phyloP scores from a whole-genome alignment of 2,888 invertebrate genomes.

The Clistopyga incitator region DNA sequence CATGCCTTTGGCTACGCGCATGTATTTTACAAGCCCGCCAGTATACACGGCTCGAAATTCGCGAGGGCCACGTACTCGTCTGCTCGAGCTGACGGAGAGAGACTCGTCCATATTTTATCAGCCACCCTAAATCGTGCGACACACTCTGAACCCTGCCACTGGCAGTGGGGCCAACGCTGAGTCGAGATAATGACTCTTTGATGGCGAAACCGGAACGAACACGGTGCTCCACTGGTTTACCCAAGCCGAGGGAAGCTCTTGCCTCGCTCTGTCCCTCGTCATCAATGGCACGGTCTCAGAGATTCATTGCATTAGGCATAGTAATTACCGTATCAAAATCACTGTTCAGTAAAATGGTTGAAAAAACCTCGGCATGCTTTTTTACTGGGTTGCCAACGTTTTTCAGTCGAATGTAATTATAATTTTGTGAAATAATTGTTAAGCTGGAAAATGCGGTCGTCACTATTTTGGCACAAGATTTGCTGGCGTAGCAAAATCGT shows the following conservation, averaged over 20 bases:
- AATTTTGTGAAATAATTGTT: too few species aligned
- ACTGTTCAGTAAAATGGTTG: neutral
- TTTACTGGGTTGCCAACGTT: too few species aligned
- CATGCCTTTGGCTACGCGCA: neutral
- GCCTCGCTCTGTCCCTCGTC: neutral
- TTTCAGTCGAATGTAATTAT: too few species aligned
- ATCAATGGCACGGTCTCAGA: neutral
- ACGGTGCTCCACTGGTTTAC: conserved; percentile 11
- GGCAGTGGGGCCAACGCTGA: neutral
- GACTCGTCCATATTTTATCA: conserved; percentile 35
- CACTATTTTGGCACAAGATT: too few species aligned
- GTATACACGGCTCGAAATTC: conserved; percentile 7
- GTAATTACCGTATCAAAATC: neutral
- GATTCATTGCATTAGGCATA: neutral
- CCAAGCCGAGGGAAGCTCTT: neutral
- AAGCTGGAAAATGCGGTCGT: too few species aligned
- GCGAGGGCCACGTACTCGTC: neutral
- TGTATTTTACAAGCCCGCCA: conserved; percentile 15
- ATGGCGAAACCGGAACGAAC: conserved; percentile 27
- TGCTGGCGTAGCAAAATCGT: too few species aligned
- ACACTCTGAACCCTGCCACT: neutral
- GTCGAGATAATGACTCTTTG: conserved; percentile 41
- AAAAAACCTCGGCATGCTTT: too few species aligned
- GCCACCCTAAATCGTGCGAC: conserved; percentile 35
- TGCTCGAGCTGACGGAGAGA: neutral